Conservation (phyloP, 2,797 vertebrate species). For the Eremophila alpestris region DNA sequence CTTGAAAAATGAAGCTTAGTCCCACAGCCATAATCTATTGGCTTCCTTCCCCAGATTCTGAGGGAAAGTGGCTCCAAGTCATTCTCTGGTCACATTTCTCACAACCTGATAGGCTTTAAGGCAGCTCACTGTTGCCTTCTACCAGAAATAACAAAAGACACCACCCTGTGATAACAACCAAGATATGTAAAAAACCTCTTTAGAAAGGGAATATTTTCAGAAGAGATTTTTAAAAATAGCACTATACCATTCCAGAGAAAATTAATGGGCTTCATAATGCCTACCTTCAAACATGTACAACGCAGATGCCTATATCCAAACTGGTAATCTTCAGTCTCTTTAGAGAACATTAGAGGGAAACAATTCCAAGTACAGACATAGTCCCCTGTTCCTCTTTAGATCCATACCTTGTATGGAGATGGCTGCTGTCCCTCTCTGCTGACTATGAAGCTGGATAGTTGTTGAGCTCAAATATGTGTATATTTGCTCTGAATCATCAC, state of each 20-base stretch:
- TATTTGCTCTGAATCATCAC: neutral
- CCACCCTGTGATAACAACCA: neutral
- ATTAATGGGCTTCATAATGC: neutral
- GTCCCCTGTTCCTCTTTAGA: neutral
- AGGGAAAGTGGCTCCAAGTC: neutral
- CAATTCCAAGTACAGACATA: neutral
- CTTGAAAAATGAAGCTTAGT: neutral
- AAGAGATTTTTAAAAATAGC: neutral
- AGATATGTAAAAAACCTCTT: neutral
- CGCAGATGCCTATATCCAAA: neutral
- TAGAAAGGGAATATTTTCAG: neutral
- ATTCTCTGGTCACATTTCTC: neutral
- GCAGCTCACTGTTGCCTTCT: neutral
- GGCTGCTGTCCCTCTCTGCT: neutral
- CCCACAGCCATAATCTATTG: neutral
- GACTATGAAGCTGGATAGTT: neutral
- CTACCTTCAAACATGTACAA: neutral
- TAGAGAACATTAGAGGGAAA: neutral
- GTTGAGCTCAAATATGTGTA: neutral
- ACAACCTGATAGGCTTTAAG: neutral
- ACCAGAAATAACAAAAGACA: neutral
- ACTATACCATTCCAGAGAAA: neutral
- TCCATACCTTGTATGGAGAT: neutral
- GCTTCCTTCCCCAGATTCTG: neutral
- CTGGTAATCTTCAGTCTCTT: neutral